Conservation (phyloP, 2,113 vertebrate species). For the Boulengeromyrus knoepffleri region DNA sequence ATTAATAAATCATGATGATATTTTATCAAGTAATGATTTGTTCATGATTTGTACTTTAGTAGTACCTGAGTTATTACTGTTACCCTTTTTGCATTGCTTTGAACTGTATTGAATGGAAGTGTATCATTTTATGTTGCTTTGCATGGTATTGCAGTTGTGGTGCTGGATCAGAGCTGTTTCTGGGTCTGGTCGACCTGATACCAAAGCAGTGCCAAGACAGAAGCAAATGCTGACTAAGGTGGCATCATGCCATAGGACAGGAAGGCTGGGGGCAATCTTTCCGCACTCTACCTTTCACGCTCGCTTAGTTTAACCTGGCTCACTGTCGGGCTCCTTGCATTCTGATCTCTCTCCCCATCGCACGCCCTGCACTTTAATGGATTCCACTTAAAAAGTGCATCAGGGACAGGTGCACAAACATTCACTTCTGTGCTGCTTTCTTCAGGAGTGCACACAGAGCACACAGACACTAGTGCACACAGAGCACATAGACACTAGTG, state of each 20-base stretch:
- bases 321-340: not conserved
- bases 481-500: not conserved
- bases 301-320: not conserved
- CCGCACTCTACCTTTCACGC: not conserved
- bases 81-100: not conserved
- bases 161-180: not conserved
- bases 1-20: not conserved
- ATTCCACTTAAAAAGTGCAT: slow-evolving; percentile 9
- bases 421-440: not conserved
- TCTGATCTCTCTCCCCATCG: not conserved
- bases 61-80: not conserved
- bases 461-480: not conserved
- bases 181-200: not conserved
- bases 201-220: not conserved
- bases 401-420: not conserved
- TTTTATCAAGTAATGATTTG: not conserved
- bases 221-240: not conserved
- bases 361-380: slow-evolving; percentile 8
- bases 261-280: not conserved
- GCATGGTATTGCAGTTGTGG: not conserved
- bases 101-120: not conserved
- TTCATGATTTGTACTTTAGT: not conserved
- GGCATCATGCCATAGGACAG: not conserved
- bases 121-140: not conserved
- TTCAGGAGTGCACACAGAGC: not conserved